These are phyloP conservation scores for Microcebus ravelobensis DNA, from an alignment of 2,113 vertebrate species.

Conservation along the genomic window DNA sequence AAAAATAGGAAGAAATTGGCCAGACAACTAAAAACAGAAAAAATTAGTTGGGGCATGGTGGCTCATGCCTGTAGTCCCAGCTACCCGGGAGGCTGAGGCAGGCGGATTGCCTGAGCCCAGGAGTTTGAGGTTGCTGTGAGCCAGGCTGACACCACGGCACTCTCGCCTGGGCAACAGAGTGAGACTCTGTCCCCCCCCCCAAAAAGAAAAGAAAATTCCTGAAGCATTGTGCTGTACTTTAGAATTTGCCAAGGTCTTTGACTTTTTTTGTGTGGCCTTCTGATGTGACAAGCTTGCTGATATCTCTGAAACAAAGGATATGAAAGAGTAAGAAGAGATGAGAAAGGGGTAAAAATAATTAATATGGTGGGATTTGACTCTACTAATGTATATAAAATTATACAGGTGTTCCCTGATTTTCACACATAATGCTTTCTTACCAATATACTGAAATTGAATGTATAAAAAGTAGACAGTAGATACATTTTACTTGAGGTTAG, in stretches of 20 bases:
- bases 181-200: background rate
- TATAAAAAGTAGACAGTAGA: background rate
- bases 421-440: background rate
- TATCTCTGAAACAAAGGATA: background rate
- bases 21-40: no score
- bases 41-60: no score
- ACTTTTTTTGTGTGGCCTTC: background rate
- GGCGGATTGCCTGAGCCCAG: no score
- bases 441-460: background rate
- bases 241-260: slow-evolving; percentile 13
- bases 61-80: no score
- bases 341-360: background rate
- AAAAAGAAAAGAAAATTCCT: background rate
- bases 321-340: background rate
- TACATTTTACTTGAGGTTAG: background rate
- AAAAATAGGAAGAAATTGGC: no score
- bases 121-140: no score
- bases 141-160: no score
- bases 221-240: background rate
- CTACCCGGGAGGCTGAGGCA: no score
- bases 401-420: background rate
- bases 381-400: background rate
- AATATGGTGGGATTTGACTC: background rate
- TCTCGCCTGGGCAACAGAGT: no score
- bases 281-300: background rate